These are phyloP conservation scores for Columba livia DNA, from an alignment of 2,113 vertebrate species.

Conservation along the genomic window DNA sequence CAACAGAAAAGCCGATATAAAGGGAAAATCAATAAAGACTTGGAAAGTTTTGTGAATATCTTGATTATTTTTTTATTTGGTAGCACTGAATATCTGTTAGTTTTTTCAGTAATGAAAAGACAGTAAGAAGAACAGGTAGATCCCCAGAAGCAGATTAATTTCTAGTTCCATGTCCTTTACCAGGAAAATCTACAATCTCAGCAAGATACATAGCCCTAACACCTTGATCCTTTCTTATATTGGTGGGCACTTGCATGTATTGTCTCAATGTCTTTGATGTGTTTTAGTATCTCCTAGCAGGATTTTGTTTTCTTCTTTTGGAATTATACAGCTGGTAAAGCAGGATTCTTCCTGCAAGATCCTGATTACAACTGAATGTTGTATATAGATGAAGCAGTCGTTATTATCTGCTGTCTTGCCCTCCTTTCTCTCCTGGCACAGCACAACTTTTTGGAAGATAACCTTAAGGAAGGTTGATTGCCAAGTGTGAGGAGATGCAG, in stretches of 20 bases:
- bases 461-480: background rate
- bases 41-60: background rate
- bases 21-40: background rate
- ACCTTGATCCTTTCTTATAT: background rate
- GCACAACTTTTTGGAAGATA: background rate
- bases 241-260: background rate
- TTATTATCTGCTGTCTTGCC: background rate
- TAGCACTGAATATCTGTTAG: background rate
- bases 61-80: background rate
- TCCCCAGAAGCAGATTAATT: background rate
- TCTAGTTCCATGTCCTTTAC: background rate
- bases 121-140: background rate
- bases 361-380: background rate
- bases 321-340: background rate
- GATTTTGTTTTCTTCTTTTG: background rate
- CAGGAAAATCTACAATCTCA: background rate
- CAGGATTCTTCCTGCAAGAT: background rate
- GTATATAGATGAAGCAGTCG: background rate
- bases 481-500: background rate
- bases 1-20: background rate
- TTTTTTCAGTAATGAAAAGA: background rate
- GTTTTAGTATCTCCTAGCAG: background rate
- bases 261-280: background rate
- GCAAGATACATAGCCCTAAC: background rate
- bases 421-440: background rate